Conservation (phyloP, 2,888 invertebrate species). For the Thymelicus lineola region DNA sequence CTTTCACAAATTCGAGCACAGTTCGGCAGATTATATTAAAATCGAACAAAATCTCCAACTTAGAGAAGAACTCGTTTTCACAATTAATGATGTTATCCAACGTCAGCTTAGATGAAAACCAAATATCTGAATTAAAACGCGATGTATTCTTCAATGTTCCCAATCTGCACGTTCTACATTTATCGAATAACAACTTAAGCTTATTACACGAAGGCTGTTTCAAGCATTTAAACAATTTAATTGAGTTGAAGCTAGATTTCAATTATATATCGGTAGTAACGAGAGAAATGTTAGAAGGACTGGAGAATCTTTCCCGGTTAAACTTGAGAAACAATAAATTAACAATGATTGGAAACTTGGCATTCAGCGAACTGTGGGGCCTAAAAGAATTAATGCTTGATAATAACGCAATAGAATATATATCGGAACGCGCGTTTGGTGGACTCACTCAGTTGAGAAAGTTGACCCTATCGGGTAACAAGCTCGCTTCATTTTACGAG, state of each 20-base stretch:
- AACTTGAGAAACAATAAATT: conserved; percentile 91
- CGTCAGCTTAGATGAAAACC: conserved; percentile 90
- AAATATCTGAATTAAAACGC: conserved; percentile 89
- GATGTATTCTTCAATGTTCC: conserved; percentile 91
- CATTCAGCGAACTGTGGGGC: conserved; percentile 91
- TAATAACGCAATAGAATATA: conserved; percentile 88
- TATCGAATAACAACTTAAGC: conserved; percentile 94
- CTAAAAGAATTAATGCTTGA: conserved; percentile 89
- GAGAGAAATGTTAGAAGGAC: conserved; percentile 90
- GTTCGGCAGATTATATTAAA: conserved; percentile 88
- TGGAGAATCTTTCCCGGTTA: conserved; percentile 89
- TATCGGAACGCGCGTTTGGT: conserved; percentile 91
- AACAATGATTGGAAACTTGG: conserved; percentile 91
- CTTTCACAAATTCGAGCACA: conserved; percentile 91
- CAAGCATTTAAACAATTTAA: conserved; percentile 88
- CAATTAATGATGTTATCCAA: conserved; percentile 89
- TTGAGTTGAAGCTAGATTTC: conserved; percentile 91
- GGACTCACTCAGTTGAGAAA: conserved; percentile 89
- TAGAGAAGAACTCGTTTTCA: conserved; percentile 89
- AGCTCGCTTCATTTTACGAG: conserved; percentile 88
- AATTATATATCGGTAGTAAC: conserved; percentile 91
- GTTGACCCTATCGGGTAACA: conserved; percentile 90
- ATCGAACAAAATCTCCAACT: conserved; percentile 88
- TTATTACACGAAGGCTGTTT: conserved; percentile 94
- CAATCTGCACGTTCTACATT: conserved; percentile 88